Conservation (phyloP, 2,888 invertebrate species). For the Neria commutata region DNA sequence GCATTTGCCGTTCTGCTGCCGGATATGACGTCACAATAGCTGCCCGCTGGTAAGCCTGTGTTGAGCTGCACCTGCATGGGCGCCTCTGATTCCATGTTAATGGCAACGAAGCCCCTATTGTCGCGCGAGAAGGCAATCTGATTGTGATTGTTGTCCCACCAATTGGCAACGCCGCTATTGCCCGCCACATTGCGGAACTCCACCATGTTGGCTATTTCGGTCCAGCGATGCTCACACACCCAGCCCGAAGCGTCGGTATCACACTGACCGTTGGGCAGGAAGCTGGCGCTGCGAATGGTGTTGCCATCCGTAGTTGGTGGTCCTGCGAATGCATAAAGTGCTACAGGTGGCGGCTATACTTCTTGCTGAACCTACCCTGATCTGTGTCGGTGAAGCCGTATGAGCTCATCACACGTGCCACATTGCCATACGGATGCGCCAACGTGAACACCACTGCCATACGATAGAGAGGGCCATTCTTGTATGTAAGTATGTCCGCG, state of each 20-base stretch:
- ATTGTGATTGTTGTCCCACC: conserved; percentile 80
- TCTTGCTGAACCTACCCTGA: too few relatives aligned
- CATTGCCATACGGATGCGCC: conserved; percentile 77
- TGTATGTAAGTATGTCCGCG: conserved; percentile 67
- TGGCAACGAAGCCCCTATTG: conserved; percentile 73
- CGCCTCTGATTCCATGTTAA: conserved; percentile 68
- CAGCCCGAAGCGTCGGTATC: conserved; percentile 67
- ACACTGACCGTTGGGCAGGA: conserved; percentile 70
- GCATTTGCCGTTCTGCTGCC: conserved; percentile 63
- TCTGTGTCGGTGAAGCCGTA: conserved; percentile 70
- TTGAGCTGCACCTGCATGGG: conserved; percentile 65
- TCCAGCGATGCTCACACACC: conserved; percentile 85
- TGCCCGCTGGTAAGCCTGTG: conserved; percentile 76
- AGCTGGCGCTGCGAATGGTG: conserved; percentile 69
- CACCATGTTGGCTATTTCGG: conserved; percentile 78
- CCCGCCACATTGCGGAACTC: conserved; percentile 70
- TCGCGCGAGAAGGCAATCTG: conserved; percentile 85
- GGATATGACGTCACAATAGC: conserved; percentile 82
- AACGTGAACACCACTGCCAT: conserved; percentile 84
- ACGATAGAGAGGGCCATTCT: conserved; percentile 69
- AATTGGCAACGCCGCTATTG: conserved; percentile 66
- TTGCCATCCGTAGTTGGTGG: conserved; percentile 69
- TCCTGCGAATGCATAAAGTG: conserved; percentile 44
- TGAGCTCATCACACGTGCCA: conserved; percentile 83
- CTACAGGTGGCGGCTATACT: not conserved